phyloP scores from a whole-genome alignment of 2,113 vertebrate species.

The Aspiorhynchus laticeps region DNA sequence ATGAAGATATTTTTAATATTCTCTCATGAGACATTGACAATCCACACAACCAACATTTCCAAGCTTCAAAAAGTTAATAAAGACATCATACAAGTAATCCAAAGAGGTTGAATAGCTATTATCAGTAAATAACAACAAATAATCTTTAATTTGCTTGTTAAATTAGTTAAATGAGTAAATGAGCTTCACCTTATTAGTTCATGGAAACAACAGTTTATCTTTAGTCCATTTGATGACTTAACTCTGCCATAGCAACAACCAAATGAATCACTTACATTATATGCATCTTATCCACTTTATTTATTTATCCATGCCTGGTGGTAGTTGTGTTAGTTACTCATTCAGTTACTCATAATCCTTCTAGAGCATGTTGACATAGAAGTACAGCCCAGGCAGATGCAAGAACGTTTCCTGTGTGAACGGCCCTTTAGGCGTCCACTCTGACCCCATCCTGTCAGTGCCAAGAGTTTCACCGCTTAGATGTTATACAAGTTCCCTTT shows the following conservation, averaged over 20 bases:
- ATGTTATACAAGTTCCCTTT: constrained; percentile 29
- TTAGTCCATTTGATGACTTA: background rate
- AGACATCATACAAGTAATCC: background rate
- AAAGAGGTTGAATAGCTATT: background rate
- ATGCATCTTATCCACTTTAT: background rate
- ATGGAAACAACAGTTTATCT: background rate
- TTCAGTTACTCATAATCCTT: background rate
- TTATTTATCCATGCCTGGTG: background rate
- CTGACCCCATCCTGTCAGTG: constrained; percentile 22
- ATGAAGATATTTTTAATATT: background rate
- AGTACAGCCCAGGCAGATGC: background rate
- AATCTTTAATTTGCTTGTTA: background rate
- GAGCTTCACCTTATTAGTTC: background rate
- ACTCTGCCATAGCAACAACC: background rate
- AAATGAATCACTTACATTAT: background rate
- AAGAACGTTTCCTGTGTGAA: background rate
- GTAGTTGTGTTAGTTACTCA: background rate
- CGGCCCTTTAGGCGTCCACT: background rate
- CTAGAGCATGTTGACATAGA: background rate
- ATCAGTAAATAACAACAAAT: background rate
- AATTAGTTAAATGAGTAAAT: background rate
- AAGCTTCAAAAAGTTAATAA: background rate
- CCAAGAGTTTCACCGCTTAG: background rate
- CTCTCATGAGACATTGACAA: background rate
- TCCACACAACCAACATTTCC: background rate